phyloP scores from a whole-genome alignment of 2,888 invertebrate genomes.

The Hesperia comma region DNA sequence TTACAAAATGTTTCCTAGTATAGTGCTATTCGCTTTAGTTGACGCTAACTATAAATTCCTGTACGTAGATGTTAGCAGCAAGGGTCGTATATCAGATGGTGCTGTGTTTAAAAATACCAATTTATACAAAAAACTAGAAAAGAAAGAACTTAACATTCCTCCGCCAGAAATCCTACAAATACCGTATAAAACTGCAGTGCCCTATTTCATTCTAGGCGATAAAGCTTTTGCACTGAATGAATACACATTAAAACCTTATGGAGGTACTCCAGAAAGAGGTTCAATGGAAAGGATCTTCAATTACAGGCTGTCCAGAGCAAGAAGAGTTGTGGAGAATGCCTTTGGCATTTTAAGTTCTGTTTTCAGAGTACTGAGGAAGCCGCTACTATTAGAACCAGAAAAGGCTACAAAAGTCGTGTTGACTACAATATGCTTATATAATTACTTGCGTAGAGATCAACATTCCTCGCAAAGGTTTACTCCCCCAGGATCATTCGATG shows the following conservation, averaged over 20 bases:
- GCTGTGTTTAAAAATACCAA: constrained; percentile 42
- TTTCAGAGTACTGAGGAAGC: constrained; percentile 35
- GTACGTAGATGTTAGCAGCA: constrained; percentile 38
- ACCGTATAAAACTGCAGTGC: constrained; percentile 40
- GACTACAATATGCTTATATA: constrained; percentile 39
- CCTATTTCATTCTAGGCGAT: constrained; percentile 45
- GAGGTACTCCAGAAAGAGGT: constrained; percentile 39
- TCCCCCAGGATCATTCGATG: constrained; percentile 39
- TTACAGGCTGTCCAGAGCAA: too few species aligned
- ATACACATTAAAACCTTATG: constrained; percentile 45
- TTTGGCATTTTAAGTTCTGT: constrained; percentile 27
- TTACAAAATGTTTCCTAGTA: constrained; percentile 38
- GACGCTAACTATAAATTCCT: constrained; percentile 41
- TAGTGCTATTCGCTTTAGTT: constrained; percentile 38
- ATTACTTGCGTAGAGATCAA: constrained; percentile 39
- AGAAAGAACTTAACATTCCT: constrained; percentile 40
- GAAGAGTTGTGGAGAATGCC: constrained; percentile 39
- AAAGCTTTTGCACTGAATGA: constrained; percentile 44
- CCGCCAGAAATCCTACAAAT: constrained; percentile 38
- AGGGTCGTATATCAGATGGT: constrained; percentile 41
- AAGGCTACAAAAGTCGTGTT: constrained; percentile 41
- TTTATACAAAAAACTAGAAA: too few species aligned
- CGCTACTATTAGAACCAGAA: constrained; percentile 36
- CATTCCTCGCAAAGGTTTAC: constrained; percentile 39
- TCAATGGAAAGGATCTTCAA: constrained; percentile 49